Conservation (phyloP, 2,797 vertebrate species). For the Mastacembelus armatus region DNA sequence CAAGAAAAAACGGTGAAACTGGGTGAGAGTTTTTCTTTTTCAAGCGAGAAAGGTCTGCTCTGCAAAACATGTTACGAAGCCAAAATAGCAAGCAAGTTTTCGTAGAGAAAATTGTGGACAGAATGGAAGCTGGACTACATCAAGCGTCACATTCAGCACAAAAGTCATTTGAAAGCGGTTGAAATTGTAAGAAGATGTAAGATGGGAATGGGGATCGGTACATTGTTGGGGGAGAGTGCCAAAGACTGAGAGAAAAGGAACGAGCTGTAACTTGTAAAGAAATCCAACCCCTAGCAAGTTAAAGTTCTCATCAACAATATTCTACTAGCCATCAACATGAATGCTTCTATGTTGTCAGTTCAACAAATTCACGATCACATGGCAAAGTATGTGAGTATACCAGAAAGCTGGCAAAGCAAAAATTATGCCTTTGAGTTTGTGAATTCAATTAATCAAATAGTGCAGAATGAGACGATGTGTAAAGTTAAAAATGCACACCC, state of each 20-base stretch:
- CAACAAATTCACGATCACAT: too few relatives aligned
- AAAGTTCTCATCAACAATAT: constrained; percentile 55
- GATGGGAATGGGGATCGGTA: constrained; percentile 33
- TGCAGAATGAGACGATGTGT: too few relatives aligned
- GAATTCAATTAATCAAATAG: too few relatives aligned
- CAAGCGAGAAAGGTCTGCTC: constrained; percentile 44
- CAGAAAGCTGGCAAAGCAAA: too few relatives aligned
- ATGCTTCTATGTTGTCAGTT: constrained; percentile 44
- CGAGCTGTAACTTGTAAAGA: too few relatives aligned
- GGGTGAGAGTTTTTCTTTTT: too few relatives aligned
- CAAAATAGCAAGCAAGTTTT: constrained; percentile 44
- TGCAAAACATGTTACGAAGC: constrained; percentile 47
- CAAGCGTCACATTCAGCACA: too few relatives aligned
- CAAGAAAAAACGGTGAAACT: constrained; percentile 28
- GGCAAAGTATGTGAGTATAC: too few relatives aligned
- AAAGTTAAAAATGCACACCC: too few relatives aligned
- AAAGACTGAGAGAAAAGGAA: constrained; percentile 44
- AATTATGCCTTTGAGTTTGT: constrained; percentile 50
- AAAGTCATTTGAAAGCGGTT: too few relatives aligned
- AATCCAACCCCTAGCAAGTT: too few relatives aligned
- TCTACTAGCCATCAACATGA: constrained; percentile 50
- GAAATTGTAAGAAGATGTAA: constrained; percentile 45
- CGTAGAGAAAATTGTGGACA: constrained; percentile 26
- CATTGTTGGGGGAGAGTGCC: constrained; percentile 41
- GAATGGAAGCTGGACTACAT: constrained; percentile 49